Conservation (phyloP, 2,113 vertebrate genomes). For the Forbesichthys papilliferus region DNA sequence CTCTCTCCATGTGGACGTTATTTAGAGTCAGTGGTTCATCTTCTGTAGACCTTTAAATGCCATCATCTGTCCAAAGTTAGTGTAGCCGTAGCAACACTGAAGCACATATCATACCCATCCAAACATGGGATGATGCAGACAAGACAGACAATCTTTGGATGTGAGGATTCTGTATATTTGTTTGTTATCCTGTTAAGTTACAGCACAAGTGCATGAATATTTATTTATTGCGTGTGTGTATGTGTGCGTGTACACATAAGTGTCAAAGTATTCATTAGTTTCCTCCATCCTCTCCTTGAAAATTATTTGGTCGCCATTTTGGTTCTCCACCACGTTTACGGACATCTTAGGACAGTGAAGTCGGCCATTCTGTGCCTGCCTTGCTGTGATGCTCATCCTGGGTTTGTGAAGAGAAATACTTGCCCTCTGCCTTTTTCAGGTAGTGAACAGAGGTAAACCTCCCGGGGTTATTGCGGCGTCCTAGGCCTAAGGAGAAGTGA, state of each 20-base stretch:
- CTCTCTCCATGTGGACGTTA: conserved; percentile 41
- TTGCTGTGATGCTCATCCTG: not conserved
- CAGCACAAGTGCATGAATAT: conserved; percentile 18
- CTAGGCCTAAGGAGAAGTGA: conserved; percentile 30
- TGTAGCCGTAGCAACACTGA: conserved; percentile 6
- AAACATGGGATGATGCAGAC: not conserved
- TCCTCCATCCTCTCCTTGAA: conserved; percentile 24
- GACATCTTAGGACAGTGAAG: conserved; percentile 25
- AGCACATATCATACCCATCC: conserved; percentile 29
- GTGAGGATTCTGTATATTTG: conserved; percentile 38
- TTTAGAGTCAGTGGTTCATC: conserved; percentile 42
- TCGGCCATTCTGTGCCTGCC: conserved; percentile 4
- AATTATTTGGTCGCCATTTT: conserved; percentile 20
- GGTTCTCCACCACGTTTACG: conserved; percentile 8
- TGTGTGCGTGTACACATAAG: conserved; percentile 13
- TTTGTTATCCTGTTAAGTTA: conserved; percentile 39
- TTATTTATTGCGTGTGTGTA: conserved; percentile 21
- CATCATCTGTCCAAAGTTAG: conserved; percentile 17
- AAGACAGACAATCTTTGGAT: conserved; percentile 49
- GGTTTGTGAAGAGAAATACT: conserved; percentile 12
- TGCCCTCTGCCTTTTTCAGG: conserved; percentile 1
- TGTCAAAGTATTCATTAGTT: not conserved
- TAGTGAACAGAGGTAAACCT: not conserved
- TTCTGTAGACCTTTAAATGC: conserved; percentile 14
- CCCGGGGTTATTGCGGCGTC: conserved; percentile 1